These are phyloP conservation scores for Drosophila formosana DNA, from an alignment of 2,888 invertebrate species.

Conservation along the genomic window DNA sequence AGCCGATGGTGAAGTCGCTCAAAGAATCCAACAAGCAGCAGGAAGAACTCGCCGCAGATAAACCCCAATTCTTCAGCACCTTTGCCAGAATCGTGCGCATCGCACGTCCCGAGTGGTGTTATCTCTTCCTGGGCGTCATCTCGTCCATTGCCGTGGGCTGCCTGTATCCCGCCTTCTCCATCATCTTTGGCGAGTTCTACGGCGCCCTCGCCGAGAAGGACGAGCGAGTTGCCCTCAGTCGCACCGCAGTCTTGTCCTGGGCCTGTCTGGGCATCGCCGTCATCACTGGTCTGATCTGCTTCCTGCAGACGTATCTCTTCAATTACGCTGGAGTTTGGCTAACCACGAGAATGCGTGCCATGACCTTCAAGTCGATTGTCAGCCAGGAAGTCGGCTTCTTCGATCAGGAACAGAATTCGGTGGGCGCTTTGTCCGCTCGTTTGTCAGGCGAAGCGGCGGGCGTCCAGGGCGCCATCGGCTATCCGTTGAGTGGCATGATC, in stretches of 20 bases:
- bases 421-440: slow-evolving; percentile 89
- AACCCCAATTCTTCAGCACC: slow-evolving; percentile 78
- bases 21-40: slow-evolving; percentile 58
- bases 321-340: slow-evolving; percentile 91
- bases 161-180: slow-evolving; percentile 90
- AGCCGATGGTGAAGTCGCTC: slow-evolving; percentile 53
- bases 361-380: slow-evolving; percentile 89
- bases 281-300: slow-evolving; percentile 88
- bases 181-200: slow-evolving; percentile 92
- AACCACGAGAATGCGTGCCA: slow-evolving; percentile 88
- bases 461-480: slow-evolving; percentile 91
- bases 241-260: slow-evolving; percentile 88
- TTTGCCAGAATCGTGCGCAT: slow-evolving; percentile 88
- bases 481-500: slow-evolving; percentile 89
- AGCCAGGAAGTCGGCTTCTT: slow-evolving; percentile 91
- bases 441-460: slow-evolving; percentile 90
- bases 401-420: slow-evolving; percentile 89
- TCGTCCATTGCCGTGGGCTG: slow-evolving; percentile 90
- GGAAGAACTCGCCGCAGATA: slow-evolving; percentile 61
- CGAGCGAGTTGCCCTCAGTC: slow-evolving; percentile 86
- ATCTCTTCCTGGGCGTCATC: slow-evolving; percentile 88
- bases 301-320: slow-evolving; percentile 91
- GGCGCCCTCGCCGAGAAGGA: slow-evolving; percentile 89
- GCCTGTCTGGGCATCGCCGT: slow-evolving; percentile 89
- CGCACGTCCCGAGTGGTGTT: slow-evolving; percentile 89